phyloP scores from a whole-genome alignment of 1,140 invertebrate species.

The Anadara kagoshimensis region DNA sequence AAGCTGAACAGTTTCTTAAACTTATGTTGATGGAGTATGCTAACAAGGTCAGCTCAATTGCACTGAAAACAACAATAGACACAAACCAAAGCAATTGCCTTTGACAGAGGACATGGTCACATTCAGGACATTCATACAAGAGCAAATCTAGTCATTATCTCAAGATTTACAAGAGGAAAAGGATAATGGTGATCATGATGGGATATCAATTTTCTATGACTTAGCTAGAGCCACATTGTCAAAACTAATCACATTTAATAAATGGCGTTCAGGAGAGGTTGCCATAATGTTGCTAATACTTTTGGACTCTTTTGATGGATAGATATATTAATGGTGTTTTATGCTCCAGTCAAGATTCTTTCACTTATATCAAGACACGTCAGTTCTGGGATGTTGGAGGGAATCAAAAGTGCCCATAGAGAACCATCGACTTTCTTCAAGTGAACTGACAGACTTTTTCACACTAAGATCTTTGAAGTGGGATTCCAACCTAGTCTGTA shows the following conservation, averaged over 20 bases:
- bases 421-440: too few species aligned
- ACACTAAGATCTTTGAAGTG: too few species aligned
- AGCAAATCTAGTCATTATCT: neutral
- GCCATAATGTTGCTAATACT: too few species aligned
- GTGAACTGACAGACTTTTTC: too few species aligned
- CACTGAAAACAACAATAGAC: neutral
- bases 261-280: neutral
- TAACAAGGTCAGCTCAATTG: neutral
- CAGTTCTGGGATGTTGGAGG: too few species aligned
- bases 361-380: too few species aligned
- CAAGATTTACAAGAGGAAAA: neutral
- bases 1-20: neutral
- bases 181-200: neutral
- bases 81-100: neutral
- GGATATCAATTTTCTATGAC: neutral
- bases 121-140: neutral
- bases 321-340: too few species aligned
- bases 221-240: neutral
- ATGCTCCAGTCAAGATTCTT: too few species aligned
- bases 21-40: constrained; percentile 4
- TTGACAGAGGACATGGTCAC: neutral
- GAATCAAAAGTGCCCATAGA: too few species aligned
- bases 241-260: constrained; percentile 1
- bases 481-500: too few species aligned
- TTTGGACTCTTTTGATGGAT: too few species aligned